Percentiles rank a stretch among this genome's conserved stretches.
phyloP scores from a whole-genome alignment of 1,140 invertebrate species.

The Scylla paramamosain region DNA sequence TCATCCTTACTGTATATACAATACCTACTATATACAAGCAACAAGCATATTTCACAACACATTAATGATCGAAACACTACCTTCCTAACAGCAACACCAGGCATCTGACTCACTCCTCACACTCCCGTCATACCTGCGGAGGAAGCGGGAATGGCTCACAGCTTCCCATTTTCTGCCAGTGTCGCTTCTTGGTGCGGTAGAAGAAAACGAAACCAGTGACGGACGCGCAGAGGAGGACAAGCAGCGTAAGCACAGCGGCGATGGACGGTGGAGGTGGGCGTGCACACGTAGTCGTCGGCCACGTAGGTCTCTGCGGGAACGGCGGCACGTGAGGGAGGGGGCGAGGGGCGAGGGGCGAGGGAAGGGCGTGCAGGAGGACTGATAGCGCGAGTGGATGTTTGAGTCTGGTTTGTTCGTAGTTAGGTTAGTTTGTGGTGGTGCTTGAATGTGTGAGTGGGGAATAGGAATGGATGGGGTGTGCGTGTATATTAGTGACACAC shows the following conservation, averaged over 20 bases:
- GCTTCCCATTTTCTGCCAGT: conserved; percentile 70
- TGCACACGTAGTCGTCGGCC: conserved; percentile 71
- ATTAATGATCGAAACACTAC: not conserved
- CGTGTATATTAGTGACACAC: not conserved
- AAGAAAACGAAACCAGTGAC: conserved; percentile 60
- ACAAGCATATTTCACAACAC: not conserved
- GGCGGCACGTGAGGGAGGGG: no score
- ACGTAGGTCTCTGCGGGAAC: conserved; percentile 59
- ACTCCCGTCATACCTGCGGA: conserved; percentile 46
- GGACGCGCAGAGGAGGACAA: conserved; percentile 46
- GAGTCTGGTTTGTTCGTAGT: no score
- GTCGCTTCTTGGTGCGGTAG: conserved; percentile 64
- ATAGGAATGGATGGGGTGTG: no score
- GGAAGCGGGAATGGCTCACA: conserved; percentile 63
- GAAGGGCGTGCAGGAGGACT: not conserved
- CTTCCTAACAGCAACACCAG: not conserved
- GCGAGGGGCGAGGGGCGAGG: not conserved
- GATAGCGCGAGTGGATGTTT: no score
- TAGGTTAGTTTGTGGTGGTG: no score
- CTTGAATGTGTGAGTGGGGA: no score
- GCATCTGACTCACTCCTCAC: not conserved
- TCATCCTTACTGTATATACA: not conserved
- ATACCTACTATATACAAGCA: not conserved
- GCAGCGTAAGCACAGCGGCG: conserved; percentile 60
- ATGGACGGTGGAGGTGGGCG: conserved; percentile 65